Percentiles rank a stretch among this genome's conserved stretches.
Evolutionary conservation across 92 coral and sea anemone species (phyloP).

Genomic region (Epizoanthus illoricatus): DNA sequence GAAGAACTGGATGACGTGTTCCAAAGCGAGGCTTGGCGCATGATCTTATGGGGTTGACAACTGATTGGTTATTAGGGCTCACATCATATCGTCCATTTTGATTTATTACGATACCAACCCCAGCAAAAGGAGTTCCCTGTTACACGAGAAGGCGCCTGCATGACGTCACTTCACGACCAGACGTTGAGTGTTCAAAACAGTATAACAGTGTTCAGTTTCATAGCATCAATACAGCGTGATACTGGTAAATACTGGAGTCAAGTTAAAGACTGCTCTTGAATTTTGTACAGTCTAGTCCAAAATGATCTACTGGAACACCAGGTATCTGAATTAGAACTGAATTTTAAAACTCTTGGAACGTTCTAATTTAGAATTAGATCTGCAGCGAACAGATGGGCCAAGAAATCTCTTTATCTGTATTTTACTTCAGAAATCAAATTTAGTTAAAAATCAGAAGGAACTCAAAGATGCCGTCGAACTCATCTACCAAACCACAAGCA

Average conservation of each 20-base stretch:
- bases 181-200: constrained; percentile 5
- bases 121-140: neutral
- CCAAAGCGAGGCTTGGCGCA: constrained; percentile 77
- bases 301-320: too few relatives aligned
- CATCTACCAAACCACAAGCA: constrained; percentile 8
- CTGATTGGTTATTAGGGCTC: constrained; percentile 28
- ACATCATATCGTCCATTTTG: neutral
- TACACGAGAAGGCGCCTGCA: neutral
- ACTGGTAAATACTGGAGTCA: neutral
- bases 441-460: neutral
- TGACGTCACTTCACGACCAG: constrained; percentile 75
- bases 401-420: neutral
- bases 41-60: constrained; percentile 39
- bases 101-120: neutral
- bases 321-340: too few relatives aligned
- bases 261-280: too few relatives aligned
- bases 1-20: constrained; percentile 71
- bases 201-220: too few relatives aligned
- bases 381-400: too few relatives aligned
- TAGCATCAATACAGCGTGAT: neutral
- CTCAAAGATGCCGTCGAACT: constrained; percentile 4
- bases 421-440: too few relatives aligned
- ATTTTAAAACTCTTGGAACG: too few relatives aligned
- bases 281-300: too few relatives aligned
- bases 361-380: too few relatives aligned